Evolutionary conservation across 2,797 vertebrate genomes (phyloP), one percentile per base, ranked within the genome.

Genomic region (Halcyon smyrnensis): DNA sequence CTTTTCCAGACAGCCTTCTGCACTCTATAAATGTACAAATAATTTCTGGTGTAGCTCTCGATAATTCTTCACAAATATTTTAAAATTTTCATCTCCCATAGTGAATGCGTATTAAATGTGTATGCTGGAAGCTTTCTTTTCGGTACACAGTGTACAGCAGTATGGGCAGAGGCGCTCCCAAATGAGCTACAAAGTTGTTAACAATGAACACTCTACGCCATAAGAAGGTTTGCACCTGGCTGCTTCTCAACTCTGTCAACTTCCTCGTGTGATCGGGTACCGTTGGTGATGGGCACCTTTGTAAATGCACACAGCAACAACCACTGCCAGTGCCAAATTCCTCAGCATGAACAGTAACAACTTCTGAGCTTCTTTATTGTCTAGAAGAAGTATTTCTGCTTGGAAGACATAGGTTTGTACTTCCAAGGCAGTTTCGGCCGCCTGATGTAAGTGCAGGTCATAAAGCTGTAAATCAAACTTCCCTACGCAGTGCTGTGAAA

Each of bases 61-160:
- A 36, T 87, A 84, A 78, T 43, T 82, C 75, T 60, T 84, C 37
- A 84, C n/a, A 86, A 92, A 86, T 68, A 81, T 69, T 75, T 83
- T 41, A 39, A 71, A 75, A 62, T 76, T 71, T 25, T 39, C 46
- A 79, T n/a, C 41, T 71, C 51, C 57, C 1, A 0, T 54, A 78
- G 65, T 0, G 0, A 60, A 82, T 9, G 11, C 3, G 21, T 69
- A 50, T 71, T 46, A 48, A 59, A 75, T 30, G 59, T 19, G 21
- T 62, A 53, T 36, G 45, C 73, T 69, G 54, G 73, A 65, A 91
- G 75, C 60, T 92, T 64, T 87, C 20, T 53, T 86, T 71, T 65
- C 80, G 16, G 53, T 30, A 39, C 69, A 36, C 23, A 27, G 27
- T 0, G 1, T 54, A 21, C 54, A 75, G 64, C 60, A 71, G 16